phyloP scores from a whole-genome alignment of 2,888 invertebrate species.

The Meiosimyza platycephala region DNA sequence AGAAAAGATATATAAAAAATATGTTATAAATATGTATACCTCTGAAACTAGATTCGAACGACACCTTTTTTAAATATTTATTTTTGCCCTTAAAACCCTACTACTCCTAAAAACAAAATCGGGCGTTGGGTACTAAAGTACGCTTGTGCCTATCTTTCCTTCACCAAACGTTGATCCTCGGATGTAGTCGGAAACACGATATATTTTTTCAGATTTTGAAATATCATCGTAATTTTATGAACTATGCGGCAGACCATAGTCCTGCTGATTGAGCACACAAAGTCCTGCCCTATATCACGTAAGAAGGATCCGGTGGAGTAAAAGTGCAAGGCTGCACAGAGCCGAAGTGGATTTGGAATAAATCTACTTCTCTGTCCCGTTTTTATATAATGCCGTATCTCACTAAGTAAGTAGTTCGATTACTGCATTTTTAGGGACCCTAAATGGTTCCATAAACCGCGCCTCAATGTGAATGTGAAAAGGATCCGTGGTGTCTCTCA shows the following conservation, averaged over 20 bases:
- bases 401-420: not conserved
- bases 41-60: too few relatives aligned
- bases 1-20: too few relatives aligned
- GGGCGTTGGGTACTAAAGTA: too few relatives aligned
- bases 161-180: slow-evolving; percentile 9
- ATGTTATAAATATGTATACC: too few relatives aligned
- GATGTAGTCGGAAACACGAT: not conserved
- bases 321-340: too few relatives aligned
- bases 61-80: too few relatives aligned
- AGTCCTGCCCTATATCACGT: too few relatives aligned
- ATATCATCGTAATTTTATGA: not conserved
- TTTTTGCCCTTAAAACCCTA: too few relatives aligned
- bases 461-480: slow-evolving; percentile 1
- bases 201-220: not conserved
- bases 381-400: slow-evolving; percentile 8
- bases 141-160: not conserved
- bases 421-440: slow-evolving; percentile 5
- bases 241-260: slow-evolving; percentile 21
- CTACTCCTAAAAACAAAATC: too few relatives aligned
- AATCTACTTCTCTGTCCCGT: not conserved
- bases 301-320: too few relatives aligned
- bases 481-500: slow-evolving; percentile 3
- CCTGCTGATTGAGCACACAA: slow-evolving; percentile 17
- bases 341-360: too few relatives aligned
- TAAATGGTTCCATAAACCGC: not conserved